These are phyloP conservation scores for Nerophis lumbriciformis DNA, from an alignment of 2,113 vertebrate genomes.

Conservation along the genomic window DNA sequence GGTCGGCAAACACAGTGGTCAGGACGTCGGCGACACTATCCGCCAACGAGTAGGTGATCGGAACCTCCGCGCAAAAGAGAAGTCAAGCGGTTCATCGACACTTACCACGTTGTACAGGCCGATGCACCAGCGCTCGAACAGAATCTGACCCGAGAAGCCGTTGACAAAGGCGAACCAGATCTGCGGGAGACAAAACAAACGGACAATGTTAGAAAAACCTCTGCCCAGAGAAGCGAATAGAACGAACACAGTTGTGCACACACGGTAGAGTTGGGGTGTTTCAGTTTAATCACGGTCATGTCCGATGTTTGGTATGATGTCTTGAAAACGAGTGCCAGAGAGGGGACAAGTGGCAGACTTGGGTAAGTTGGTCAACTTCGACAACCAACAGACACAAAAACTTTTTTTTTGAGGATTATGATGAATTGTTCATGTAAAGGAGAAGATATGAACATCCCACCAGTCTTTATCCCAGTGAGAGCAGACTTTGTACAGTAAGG, in stretches of 20 bases:
- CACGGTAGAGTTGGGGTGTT: no score
- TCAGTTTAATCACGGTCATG: no score
- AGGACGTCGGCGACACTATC: constrained; percentile 62
- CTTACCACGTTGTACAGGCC: constrained; percentile 99
- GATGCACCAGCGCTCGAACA: constrained; percentile 98
- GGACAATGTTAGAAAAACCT: neutral
- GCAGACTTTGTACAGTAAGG: no score
- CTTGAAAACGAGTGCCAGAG: constrained; percentile 1
- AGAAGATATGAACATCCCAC: no score
- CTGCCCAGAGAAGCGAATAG: constrained; percentile 9
- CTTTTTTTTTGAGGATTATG: no score
- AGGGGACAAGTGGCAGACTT: neutral
- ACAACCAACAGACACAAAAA: no score
- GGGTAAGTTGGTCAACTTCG: neutral
- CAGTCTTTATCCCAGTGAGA: no score
- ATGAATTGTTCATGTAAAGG: no score
- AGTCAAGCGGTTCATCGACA: constrained; percentile 37
- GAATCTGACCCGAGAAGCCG: constrained; percentile 97
- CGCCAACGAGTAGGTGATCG: constrained; percentile 36
- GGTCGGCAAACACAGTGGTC: constrained; percentile 72
- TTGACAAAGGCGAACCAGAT: constrained; percentile 99
- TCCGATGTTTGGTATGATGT: neutral
- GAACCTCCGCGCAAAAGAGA: constrained; percentile 13
- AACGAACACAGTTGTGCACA: neutral
- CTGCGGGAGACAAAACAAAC: constrained; percentile 67